phyloP scores from a whole-genome alignment of 1,140 invertebrate species.

The Polyergus mexicanus region DNA sequence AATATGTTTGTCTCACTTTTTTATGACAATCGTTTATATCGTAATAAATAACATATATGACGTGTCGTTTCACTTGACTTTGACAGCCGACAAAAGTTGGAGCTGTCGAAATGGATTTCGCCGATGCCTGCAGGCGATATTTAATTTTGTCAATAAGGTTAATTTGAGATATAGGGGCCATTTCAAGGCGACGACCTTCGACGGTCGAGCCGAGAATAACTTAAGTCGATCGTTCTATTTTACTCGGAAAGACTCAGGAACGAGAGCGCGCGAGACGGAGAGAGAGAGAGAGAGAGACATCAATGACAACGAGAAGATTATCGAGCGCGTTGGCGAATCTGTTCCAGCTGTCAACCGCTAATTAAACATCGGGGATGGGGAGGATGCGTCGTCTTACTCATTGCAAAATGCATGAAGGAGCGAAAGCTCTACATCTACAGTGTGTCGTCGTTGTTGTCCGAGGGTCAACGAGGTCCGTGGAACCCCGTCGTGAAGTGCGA shows the following conservation, averaged over 20 bases:
- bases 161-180: slow-evolving; percentile 22
- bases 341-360: slow-evolving; percentile 50
- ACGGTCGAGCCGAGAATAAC: slow-evolving; percentile 30
- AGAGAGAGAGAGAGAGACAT: background rate
- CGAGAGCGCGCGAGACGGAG: background rate
- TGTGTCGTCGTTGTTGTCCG: background rate
- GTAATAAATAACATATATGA: background rate
- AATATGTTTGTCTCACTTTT: background rate
- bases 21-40: background rate
- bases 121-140: background rate
- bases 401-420: slow-evolving; percentile 33
- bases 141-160: slow-evolving; percentile 36
- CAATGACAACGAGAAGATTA: background rate
- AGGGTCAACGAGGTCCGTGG: background rate
- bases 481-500: background rate
- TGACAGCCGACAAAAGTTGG: slow-evolving; percentile 11
- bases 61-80: background rate
- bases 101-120: slow-evolving; percentile 3
- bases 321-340: slow-evolving; percentile 22
- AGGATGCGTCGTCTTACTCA: slow-evolving; percentile 12
- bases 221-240: slow-evolving; percentile 36
- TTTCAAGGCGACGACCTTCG: slow-evolving; percentile 56
- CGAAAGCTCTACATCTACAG: background rate
- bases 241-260: background rate
- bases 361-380: slow-evolving; percentile 43